Conservation (phyloP, 2,113 vertebrate genomes). For the Eubucco bourcierii region DNA sequence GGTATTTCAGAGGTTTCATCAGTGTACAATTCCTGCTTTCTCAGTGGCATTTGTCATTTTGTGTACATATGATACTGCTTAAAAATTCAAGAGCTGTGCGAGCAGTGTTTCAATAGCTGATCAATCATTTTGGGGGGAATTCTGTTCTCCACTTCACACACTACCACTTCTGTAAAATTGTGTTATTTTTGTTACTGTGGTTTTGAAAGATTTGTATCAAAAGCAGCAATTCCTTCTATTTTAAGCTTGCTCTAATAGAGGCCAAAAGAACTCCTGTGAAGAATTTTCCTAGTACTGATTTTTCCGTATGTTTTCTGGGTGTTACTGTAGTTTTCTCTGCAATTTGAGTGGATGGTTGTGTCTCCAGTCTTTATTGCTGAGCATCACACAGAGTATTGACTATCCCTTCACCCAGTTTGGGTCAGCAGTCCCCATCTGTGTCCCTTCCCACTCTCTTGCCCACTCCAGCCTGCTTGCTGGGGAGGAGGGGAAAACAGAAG, state of each 20-base stretch:
- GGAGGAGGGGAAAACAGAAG: not conserved
- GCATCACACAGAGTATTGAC: fast-evolving
- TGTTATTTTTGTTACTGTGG: not conserved
- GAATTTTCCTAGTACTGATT: not conserved
- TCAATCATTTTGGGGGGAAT: not conserved
- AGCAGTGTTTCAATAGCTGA: not conserved
- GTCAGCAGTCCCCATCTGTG: not conserved
- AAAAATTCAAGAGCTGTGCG: not conserved
- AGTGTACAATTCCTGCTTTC: not conserved
- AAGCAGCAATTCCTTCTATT: not conserved
- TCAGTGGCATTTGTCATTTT: not conserved
- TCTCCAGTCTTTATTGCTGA: not conserved
- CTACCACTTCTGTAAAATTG: not conserved
- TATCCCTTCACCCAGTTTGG: not conserved
- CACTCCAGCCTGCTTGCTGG: not conserved
- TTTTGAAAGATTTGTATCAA: not conserved
- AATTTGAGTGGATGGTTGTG: not conserved
- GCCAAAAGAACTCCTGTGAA: not conserved
- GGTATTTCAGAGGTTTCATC: not conserved
- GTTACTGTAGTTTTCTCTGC: not conserved
- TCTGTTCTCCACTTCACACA: not conserved
- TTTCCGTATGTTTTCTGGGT: not conserved
- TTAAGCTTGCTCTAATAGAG: not conserved
- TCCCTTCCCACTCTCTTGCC: not conserved
- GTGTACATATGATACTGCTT: not conserved